Base-by-base conservation (phyloP, 1,140 invertebrate genomes). In the Aculops lycopersici region DNA sequence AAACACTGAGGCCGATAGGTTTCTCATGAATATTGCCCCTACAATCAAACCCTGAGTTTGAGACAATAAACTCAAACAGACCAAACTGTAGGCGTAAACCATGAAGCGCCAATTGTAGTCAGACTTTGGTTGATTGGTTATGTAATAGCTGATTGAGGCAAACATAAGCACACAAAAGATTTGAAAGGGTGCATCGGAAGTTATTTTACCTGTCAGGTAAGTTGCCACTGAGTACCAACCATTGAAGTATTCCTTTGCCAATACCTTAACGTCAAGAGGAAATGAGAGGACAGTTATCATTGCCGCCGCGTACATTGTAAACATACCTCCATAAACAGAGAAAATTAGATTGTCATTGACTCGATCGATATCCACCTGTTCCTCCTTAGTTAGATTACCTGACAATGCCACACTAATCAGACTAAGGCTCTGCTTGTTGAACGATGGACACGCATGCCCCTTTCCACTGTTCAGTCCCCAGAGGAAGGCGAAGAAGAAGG, bases 141-240 rank as follows among this genome's bases (percentile, higher is more conserved):
- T 74, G 59, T 80, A 86, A 59, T 92, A 94, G 1, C 88, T 77
- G 45, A 90, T 79, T 45, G 76, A 66, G 21, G 80, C 71, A 53
- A 88, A 90, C 17, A 81, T 69, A 45, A 77, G 66, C 15, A 81
- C 81, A 55, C 81, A 79, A 17, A 80, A 57, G 45, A 81, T 69
- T 67, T 88, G 81, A 60, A 90, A 86, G 5, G 38, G 35, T 8
- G 39, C n/a, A 21, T 45, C 39, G 3, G 42, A 24, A 1, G 43
- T 5, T 17, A 20, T 39, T 36, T 43, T 43, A 3, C 41, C 44
- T 8, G 38, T 14, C 36, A 39, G 39, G 24, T 45, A 45, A 2
- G 44, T 38, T 16, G 31, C 17, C 16, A 38, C 35, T 14, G 20
- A 24, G 21, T 45, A 45, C 44, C 44, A 45, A 12, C 41, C 37